Percentiles rank a stretch among this genome's conserved stretches.
Evolutionary conservation across 2,888 invertebrate genomes (phyloP).

Genomic region (Lacanobia wlatinum): DNA sequence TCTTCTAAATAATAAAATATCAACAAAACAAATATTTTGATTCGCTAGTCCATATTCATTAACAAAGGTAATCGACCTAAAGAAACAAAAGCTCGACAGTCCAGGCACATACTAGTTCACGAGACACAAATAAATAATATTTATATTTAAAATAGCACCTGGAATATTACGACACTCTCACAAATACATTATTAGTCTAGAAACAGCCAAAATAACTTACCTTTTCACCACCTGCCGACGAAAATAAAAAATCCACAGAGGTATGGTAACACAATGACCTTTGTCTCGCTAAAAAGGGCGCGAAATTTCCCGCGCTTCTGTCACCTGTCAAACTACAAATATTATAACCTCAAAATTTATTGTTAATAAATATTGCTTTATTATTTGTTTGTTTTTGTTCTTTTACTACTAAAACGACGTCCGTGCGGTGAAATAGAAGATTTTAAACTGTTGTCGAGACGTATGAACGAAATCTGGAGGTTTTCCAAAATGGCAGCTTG

Average conservation of each 20-base stretch:
- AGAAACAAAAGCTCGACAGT: slow-evolving; percentile 13
- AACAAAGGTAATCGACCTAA: slow-evolving; percentile 8
- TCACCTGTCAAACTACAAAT: slow-evolving; percentile 60
- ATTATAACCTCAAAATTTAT: slow-evolving; percentile 67
- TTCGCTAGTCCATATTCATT: background rate
- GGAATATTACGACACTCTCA: slow-evolving; percentile 34
- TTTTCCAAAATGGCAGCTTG: slow-evolving; percentile 86
- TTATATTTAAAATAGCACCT: slow-evolving; percentile 15
- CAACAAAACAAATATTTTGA: background rate
- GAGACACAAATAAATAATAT: slow-evolving; percentile 7
- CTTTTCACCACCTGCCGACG: slow-evolving; percentile 54
- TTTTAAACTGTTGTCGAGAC: slow-evolving; percentile 78
- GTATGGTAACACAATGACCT: slow-evolving; percentile 63
- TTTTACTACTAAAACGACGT: slow-evolving; percentile 71
- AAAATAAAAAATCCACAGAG: slow-evolving; percentile 59
- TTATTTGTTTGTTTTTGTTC: slow-evolving; percentile 61
- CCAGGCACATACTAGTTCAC: background rate
- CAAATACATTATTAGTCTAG: slow-evolving; percentile 28
- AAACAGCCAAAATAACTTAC: slow-evolving; percentile 54
- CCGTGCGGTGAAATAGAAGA: slow-evolving; percentile 75
- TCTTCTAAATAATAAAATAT: background rate
- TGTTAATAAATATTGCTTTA: slow-evolving; percentile 43
- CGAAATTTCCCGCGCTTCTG: slow-evolving; percentile 70
- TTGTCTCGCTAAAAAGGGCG: slow-evolving; percentile 62
- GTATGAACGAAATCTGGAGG: slow-evolving; percentile 77